Base-by-base conservation (phyloP, 2,797 vertebrate species). In the Uromys caudimaculatus region DNA sequence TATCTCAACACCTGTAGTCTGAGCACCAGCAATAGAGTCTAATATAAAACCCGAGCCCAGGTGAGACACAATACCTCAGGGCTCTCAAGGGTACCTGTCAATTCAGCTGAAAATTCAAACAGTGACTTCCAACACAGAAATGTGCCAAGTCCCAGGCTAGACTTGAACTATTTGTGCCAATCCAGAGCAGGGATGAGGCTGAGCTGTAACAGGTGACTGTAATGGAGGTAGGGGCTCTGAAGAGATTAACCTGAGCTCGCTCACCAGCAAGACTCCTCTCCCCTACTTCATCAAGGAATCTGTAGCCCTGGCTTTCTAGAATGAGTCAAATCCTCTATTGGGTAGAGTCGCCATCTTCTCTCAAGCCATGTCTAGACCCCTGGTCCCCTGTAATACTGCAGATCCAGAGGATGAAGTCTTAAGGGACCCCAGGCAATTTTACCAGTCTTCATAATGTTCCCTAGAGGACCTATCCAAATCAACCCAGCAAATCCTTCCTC, bases 191-290 rank as follows among this genome's bases (percentile, higher is more conserved):
- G 21, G 5, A 27, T 7, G 19, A 84, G 35, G 32, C 4, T 58
- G 32, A 29, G 35, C 47, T 73, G 24, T 14, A 17, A 14, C 32
- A n/a, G 38, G 50, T 56, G 16, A 16, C 10, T 0, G 6, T 32
- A 16, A 2, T 1, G 11, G 23, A 6, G 1, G 0, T 5, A 23
- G 21, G n/a, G n/a, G 2, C 1, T 35, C 67, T 32, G 6, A 23
- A 52, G n/a, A 81, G 19, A 17, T 54, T 71, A 58, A 44, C 52
- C 56, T 54, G 44, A 12, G 9, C 1, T 9, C 52, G 9, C 1
- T 9, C 52, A 47, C 5, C 4, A 10, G 6, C 44, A 78, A 29
- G 14, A 23, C 6, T 14, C 3, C 12, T 47, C 13, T 84, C 7
- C 41, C 4, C n/a, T 38, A 19, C 47, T 50, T 47, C 32, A 47